phyloP scores from a whole-genome alignment of 2,113 vertebrate species.

The Athene noctua region DNA sequence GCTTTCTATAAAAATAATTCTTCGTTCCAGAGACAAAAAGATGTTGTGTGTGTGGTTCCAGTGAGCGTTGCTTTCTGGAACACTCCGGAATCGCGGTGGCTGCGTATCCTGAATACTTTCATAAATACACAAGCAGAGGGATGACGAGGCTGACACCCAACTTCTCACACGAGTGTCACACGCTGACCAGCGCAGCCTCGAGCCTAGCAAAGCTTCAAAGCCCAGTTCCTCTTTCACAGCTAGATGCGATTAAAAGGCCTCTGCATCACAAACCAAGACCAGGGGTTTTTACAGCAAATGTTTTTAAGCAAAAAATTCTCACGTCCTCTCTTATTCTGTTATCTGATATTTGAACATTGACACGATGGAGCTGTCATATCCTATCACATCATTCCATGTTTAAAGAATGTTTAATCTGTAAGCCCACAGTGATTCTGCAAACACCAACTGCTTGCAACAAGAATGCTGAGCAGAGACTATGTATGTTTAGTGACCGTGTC shows the following conservation, averaged over 20 bases:
- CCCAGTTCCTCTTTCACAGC: neutral
- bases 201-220: neutral
- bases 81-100: neutral
- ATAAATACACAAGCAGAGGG: neutral
- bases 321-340: neutral
- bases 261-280: neutral
- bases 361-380: neutral
- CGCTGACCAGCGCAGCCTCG: fast-evolving
- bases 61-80: neutral
- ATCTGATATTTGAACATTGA: neutral
- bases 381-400: neutral
- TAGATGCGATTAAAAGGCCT: neutral
- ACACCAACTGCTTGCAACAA: neutral
- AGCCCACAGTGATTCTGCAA: neutral
- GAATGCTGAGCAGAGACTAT: neutral
- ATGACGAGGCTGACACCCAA: neutral
- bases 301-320: neutral
- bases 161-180: neutral
- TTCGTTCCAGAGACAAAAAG: neutral
- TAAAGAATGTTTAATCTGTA: neutral
- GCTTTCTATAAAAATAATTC: neutral
- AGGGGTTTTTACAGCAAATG: neutral
- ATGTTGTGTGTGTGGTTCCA: neutral
- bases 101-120: neutral
- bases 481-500: fast-evolving